Base-by-base conservation (phyloP, 2,888 invertebrate genomes). In the Sinhomidia bicolor region DNA sequence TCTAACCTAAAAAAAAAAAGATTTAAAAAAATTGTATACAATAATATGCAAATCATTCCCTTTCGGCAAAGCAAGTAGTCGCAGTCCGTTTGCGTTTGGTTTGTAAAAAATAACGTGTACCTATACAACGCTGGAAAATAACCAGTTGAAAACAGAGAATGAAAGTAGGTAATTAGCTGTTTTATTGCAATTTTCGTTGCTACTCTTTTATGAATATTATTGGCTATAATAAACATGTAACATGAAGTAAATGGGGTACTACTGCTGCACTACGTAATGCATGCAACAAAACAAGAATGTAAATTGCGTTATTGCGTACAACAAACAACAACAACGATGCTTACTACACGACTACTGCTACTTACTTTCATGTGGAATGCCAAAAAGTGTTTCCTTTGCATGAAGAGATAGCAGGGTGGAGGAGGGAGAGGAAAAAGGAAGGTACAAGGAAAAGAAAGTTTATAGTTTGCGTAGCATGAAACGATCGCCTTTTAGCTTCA, bases 101-200 rank as follows among this genome's bases (percentile, higher is more conserved):
- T 57, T 57, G n/a, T n/a, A 57, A 47, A 65, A 78, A 85, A 85
- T 85, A 83, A 14, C n/a, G n/a, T n/a, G n/a, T n/a, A n/a, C n/a
- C n/a, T n/a, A 62, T 9, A 68, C 60, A 29, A 44, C 54, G 87
- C 62, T 81, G 81, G 87, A 60, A 71, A 87, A 87, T 87, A 81
- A 76, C 60, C 51, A 51, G 60, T 74, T 60, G 81, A 51, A 57
- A 71, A 14, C 62, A 26, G 54, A 87, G 81, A 81, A 81, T 74
- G 81, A 74, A 51, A 87, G 62, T n/a, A n/a, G n/a, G n/a, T 81
- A 81, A 81, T 87, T 87, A 85, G 87, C 80, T 71, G n/a, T 17
- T 32, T 86, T 86, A 65, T 80, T 32, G 44, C 79, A 68, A 60
- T 81, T 81, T 81, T 23, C 29, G 47, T 62, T 7, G 6, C 26